Base-by-base conservation (phyloP, 2,888 invertebrate species). In the Oligia fasciuncula region DNA sequence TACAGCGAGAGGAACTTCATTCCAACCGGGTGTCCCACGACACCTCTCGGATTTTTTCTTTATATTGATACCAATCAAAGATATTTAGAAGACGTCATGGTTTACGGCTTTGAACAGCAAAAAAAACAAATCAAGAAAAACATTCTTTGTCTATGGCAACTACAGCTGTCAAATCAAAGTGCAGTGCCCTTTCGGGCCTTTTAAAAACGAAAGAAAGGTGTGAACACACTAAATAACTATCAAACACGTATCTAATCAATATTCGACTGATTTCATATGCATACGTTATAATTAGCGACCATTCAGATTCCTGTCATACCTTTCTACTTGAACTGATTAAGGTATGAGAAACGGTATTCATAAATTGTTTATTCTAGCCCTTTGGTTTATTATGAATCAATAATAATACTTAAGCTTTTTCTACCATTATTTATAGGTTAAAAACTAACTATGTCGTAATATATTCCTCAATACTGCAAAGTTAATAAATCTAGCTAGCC, bases 261-360 rank as follows among this genome's bases (percentile, higher is more conserved):
- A 89, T 89, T 87, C 88, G 77, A 77, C 80, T 72, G 76, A 71
- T 81, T 88, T 79, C 60, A 73, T 77, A 88, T 85, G 85, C 87
- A 82, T 49, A 83, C 78, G 73, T 65, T 54, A 79, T 80, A 83
- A 86, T 89, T 85, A 89, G 80, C 54, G 40, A 63, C 62, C 73
- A 87, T 87, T 84, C 66, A 62, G 63, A 87, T 75, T 80, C 84
- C 11, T 49, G 75, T 82, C 85, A 76, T 85, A 82, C 70, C 60
- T 76, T 76, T 63, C 72, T 69, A 81, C 84, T 79, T 83, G 83
- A 11, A 85, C 83, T 84, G 82, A 83, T 86, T 83, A 83, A 76
- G 83, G 80, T 81, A 84, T 77, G 40, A 73, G 46, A 2, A 88
- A 89, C 88, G 85, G 89, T 60, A 80, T 57, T 77, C 60, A 65